Evolutionary conservation across 2,797 vertebrate genomes (phyloP), one percentile per base, ranked within the genome.

Genomic region (Sphaeramia orbicularis): DNA sequence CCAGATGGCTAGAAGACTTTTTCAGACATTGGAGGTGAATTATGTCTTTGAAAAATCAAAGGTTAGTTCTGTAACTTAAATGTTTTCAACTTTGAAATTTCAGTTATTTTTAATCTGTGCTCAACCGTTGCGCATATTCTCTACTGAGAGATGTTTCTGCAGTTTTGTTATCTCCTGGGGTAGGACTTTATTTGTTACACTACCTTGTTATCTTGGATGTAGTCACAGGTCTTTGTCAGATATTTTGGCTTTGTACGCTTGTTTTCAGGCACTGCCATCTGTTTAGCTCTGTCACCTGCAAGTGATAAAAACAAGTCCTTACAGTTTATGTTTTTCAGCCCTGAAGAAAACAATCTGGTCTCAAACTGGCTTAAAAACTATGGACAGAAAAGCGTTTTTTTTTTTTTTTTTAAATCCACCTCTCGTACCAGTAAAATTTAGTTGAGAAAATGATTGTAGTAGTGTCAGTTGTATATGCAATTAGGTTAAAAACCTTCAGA

Each of bases 241-340:
- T 15, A 32, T n/a, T 37, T 38, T 38, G 4, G 9, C 21, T 57
- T 65, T 16, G 49, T 44, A 44, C 37, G 21, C 21, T 10, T 15
- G 37, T 24, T 24, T 24, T 24, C 21, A 24, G 21, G 21, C 21
- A 24, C 21, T 44, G 57, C 52, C 51, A 37, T 62, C 32, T 24
- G 21, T 66, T 32, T 51, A 38, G 41, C 18, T 62, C 27, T 36
- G 44, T 51, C 41, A 59, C 15, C n/a, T 38, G 21, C 21, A 24
- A 24, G 21, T 24, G 21, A 24, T 24, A 24, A 24, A 24, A 24
- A 24, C 2, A 24, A 24, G 21, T 24, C 21, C 21, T 24, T 24
- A 5, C 21, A 24, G 21, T 24, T 24, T 24, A 5, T 24, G 24
- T 24, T 24, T 24, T 24, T 24, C 21, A 24, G 21, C 21, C 21